Evolutionary conservation across 1,140 invertebrate genomes (phyloP).

Genomic region (Solenopsis fugax): DNA sequence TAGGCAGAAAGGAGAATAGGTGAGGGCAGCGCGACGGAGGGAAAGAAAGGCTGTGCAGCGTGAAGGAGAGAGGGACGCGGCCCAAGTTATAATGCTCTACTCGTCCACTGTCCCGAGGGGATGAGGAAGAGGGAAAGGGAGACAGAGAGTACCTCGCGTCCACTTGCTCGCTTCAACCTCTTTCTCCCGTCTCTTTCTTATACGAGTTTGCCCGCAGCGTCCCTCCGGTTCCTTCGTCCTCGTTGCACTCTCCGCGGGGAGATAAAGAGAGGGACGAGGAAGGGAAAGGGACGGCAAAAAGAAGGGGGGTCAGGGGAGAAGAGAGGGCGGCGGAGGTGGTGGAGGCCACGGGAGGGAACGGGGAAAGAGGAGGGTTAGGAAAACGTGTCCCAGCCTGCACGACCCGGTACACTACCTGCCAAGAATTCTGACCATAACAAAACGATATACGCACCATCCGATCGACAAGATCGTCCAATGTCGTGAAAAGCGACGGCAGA

Average conservation of each 20-base stretch:
- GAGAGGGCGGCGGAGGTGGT: slow-evolving; percentile 60
- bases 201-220: slow-evolving; percentile 45
- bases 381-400: slow-evolving; percentile 84
- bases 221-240: slow-evolving; percentile 49
- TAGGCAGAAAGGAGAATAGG: slow-evolving; percentile 53
- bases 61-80: slow-evolving; percentile 42
- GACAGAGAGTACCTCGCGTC: slow-evolving; percentile 27
- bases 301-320: slow-evolving; percentile 63
- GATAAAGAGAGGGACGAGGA: slow-evolving; percentile 69
- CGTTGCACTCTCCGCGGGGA: slow-evolving; percentile 51
- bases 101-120: slow-evolving; percentile 75
- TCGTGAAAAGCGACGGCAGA: not conserved
- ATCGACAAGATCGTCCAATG: slow-evolving; percentile 42
- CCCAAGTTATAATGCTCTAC: slow-evolving; percentile 77
- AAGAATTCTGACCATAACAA: slow-evolving; percentile 84
- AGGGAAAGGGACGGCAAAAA: slow-evolving; percentile 48
- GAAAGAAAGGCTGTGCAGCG: slow-evolving; percentile 61
- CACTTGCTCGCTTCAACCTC: slow-evolving; percentile 56
- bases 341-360: slow-evolving; percentile 29
- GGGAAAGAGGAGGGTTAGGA: slow-evolving; percentile 75
- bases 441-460: slow-evolving; percentile 4
- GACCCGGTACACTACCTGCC: slow-evolving; percentile 81
- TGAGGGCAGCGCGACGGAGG: slow-evolving; percentile 41
- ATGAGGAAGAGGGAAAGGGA: slow-evolving; percentile 45
- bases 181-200: slow-evolving; percentile 18